A percentile compares a stretch with the other conserved stretches of the same genome.
Evolutionary conservation across 2,113 vertebrate genomes (phyloP).

Genomic region (Phrynocephalus versicolor): DNA sequence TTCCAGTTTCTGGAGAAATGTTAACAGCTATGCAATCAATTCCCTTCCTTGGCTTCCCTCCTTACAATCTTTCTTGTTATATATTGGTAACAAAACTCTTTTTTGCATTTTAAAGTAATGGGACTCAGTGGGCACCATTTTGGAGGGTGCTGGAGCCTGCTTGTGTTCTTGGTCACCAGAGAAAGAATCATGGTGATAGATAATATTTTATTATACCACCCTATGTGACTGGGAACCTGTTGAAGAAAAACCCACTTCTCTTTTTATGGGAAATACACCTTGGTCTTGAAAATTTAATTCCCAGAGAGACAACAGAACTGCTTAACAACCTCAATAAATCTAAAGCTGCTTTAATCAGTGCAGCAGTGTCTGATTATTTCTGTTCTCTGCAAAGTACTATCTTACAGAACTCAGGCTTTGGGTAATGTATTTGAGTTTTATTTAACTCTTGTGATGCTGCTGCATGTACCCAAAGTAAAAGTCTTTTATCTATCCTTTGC

Average conservation of each 20-base stretch:
- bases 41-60: background rate
- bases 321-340: background rate
- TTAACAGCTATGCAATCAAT: background rate
- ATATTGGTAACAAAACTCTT: background rate
- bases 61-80: background rate
- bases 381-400: background rate
- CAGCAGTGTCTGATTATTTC: background rate
- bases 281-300: conserved; percentile 12
- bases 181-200: background rate
- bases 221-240: background rate
- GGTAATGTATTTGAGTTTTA: background rate
- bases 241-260: background rate
- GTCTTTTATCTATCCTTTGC: background rate
- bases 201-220: background rate
- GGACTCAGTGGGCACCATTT: background rate
- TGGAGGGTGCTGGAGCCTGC: background rate
- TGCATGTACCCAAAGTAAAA: background rate
- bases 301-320: background rate
- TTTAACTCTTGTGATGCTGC: background rate
- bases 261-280: background rate
- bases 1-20: no score
- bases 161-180: background rate
- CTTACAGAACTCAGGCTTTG: no score
- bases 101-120: background rate
- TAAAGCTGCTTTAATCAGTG: background rate